phyloP scores from a whole-genome alignment of 2,888 invertebrate species.

The Caenorhabditis sp. region DNA sequence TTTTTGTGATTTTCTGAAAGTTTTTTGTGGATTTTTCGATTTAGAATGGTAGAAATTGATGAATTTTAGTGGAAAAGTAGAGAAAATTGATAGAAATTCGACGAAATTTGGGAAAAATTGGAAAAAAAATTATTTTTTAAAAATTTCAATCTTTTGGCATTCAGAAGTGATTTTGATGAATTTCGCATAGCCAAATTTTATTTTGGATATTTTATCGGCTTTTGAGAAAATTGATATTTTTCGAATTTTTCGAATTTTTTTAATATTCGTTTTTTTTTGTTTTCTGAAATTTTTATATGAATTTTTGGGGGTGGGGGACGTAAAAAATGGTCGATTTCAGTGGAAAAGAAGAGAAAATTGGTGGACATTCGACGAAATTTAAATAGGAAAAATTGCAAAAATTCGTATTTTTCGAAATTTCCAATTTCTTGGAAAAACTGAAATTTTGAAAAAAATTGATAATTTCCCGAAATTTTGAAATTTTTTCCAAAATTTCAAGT shows the following conservation, averaged over 20 bases:
- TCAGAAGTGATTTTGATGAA: background rate
- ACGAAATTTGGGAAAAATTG: background rate
- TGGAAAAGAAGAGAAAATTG: background rate
- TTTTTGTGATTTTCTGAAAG: too few species aligned
- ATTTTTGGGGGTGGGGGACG: background rate
- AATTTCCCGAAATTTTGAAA: background rate
- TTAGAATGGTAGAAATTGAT: background rate
- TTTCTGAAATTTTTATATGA: background rate
- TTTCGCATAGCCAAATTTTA: background rate
- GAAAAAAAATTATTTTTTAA: background rate
- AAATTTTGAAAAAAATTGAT: background rate
- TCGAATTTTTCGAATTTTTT: background rate
- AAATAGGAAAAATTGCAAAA: background rate
- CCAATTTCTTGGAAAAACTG: too few species aligned
- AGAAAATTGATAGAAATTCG: background rate
- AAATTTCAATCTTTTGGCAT: background rate
- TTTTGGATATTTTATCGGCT: background rate
- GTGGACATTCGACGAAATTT: background rate
- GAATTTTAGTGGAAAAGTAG: background rate
- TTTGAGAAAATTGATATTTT: too few species aligned
- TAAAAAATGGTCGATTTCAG: background rate
- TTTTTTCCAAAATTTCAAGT: background rate
- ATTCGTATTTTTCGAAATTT: background rate
- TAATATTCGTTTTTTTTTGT: background rate
- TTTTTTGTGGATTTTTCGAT: constrained; percentile 9